A percentile compares a stretch with the other conserved stretches of the same genome.
These are phyloP conservation scores for Myrmecobius fasciatus DNA, from an alignment of 2,113 vertebrate genomes.

Conservation along the genomic window DNA sequence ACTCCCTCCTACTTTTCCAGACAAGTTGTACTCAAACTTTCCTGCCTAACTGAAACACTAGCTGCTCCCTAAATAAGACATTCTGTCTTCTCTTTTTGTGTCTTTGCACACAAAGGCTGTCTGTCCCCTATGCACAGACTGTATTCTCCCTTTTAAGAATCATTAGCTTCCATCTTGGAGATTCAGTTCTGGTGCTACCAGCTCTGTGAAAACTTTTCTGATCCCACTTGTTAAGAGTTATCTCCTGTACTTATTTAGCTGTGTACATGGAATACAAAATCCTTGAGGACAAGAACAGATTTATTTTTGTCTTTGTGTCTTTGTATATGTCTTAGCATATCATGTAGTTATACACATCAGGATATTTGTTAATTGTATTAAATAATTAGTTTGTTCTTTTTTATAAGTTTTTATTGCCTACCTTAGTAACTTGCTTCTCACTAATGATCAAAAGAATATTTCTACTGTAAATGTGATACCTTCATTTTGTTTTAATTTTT, in stretches of 20 bases:
- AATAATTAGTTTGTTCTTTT: not conserved
- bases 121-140: not conserved
- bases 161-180: not conserved
- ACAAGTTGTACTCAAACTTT: not conserved
- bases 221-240: not conserved
- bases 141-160: not conserved
- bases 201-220: not conserved
- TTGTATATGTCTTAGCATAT: not conserved
- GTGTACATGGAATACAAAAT: not conserved
- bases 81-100: not conserved
- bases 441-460: not conserved
- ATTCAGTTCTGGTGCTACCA: not conserved
- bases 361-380: not conserved
- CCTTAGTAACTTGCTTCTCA: not conserved
- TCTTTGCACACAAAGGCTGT: not conserved
- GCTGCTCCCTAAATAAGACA: not conserved
- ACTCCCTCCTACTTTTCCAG: not conserved
- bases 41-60: not conserved
- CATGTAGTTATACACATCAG: not conserved
- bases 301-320: not conserved
- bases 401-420: not conserved
- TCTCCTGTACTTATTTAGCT: not conserved
- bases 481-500: conserved; percentile 9
- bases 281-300: not conserved
- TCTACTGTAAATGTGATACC: not conserved